Conservation (phyloP, 2,797 vertebrate genomes). For the Artibeus jamaicensis region DNA sequence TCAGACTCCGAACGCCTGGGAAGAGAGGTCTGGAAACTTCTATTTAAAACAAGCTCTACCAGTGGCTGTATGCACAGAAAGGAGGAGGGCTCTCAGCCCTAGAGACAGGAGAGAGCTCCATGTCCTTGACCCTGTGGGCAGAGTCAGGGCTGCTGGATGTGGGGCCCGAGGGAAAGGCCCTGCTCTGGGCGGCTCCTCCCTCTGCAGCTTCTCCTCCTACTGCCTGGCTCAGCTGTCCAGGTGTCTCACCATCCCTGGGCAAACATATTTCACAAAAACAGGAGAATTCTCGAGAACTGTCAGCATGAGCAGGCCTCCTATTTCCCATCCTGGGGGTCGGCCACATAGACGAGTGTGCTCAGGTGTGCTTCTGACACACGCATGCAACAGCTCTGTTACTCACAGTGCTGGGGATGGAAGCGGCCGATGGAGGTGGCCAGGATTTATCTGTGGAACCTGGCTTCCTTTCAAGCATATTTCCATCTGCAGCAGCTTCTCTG, state of each 20-base stretch:
- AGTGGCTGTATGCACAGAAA: neutral
- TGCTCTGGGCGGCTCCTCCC: neutral
- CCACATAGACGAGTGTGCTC: slow-evolving; percentile 70
- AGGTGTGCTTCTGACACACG: slow-evolving; percentile 56
- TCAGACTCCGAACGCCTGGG: neutral
- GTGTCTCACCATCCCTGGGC: slow-evolving; percentile 40
- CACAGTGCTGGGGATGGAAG: slow-evolving; percentile 62
- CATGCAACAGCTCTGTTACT: slow-evolving; percentile 72
- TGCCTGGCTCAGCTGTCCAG: slow-evolving; percentile 41
- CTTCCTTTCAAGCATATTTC: slow-evolving; percentile 50
- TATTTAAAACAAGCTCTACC: neutral
- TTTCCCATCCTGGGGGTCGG: slow-evolving; percentile 73
- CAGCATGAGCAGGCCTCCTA: slow-evolving; percentile 68
- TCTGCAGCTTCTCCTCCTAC: neutral
- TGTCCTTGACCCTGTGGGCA: neutral
- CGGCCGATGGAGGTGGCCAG: slow-evolving; percentile 30
- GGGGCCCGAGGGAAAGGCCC: too few relatives aligned
- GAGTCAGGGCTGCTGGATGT: neutral
- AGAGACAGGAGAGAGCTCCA: too few relatives aligned
- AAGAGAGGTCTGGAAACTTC: neutral
- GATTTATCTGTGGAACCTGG: slow-evolving; percentile 45
- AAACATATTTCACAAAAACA: slow-evolving; percentile 68
- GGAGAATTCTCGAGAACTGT: slow-evolving; percentile 75
- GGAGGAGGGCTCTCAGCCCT: fast-evolving
- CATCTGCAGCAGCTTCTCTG: neutral